These are phyloP conservation scores for Drosophila anomalata DNA, from an alignment of 2,888 invertebrate species.

Conservation along the genomic window DNA sequence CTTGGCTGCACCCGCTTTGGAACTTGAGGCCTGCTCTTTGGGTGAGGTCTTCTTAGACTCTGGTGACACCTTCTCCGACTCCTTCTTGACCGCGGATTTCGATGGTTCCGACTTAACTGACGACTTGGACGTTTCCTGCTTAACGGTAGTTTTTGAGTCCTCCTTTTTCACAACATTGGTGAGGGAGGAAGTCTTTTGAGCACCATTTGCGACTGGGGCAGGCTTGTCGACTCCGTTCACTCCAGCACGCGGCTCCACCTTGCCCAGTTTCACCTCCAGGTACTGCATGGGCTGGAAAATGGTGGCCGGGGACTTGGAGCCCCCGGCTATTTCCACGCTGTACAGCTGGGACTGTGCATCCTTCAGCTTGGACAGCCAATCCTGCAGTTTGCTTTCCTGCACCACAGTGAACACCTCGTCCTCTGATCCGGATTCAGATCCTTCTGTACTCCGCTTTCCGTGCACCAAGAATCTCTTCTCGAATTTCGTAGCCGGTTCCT, in stretches of 20 bases:
- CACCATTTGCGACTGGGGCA: constrained; percentile 39
- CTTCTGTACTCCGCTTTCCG: constrained; percentile 12
- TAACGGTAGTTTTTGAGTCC: constrained; percentile 9
- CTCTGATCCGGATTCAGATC: not conserved
- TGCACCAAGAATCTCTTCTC: constrained; percentile 71
- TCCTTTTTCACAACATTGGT: constrained; percentile 19
- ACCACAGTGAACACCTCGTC: constrained; percentile 76
- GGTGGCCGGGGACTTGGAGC: constrained; percentile 73
- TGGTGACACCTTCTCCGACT: constrained; percentile 24
- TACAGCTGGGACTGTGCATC: constrained; percentile 74
- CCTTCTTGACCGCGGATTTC: constrained; percentile 12
- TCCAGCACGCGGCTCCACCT: constrained; percentile 49
- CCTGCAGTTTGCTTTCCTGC: constrained; percentile 66
- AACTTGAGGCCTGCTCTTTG: constrained; percentile 42
- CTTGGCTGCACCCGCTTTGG: constrained; percentile 44
- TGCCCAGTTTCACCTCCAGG: constrained; percentile 59
- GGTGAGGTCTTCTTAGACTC: constrained; percentile 54
- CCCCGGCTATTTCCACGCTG: constrained; percentile 80
- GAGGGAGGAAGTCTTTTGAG: not conserved
- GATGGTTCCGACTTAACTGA: constrained; percentile 17
- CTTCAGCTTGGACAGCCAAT: constrained; percentile 69
- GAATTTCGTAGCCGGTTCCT: constrained; percentile 73
- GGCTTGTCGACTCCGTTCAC: constrained; percentile 10
- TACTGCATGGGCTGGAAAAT: constrained; percentile 77
- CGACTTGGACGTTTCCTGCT: constrained; percentile 15